Conservation (phyloP, 2,797 vertebrate genomes). For the Rhynchotus rufescens region DNA sequence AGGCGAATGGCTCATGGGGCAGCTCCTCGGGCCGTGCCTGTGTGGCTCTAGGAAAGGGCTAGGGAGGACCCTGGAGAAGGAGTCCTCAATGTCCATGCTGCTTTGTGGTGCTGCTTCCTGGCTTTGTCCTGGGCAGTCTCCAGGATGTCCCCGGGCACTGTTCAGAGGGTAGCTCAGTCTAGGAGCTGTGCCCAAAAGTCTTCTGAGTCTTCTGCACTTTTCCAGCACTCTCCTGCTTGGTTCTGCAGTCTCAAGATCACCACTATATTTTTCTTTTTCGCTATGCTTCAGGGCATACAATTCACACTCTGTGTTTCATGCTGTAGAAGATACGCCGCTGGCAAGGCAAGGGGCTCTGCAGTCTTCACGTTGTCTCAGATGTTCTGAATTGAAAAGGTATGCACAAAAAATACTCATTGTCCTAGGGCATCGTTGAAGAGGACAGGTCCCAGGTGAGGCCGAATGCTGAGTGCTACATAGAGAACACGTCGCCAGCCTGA, state of each 20-base stretch:
- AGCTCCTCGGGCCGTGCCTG: neutral
- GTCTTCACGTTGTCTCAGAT: neutral
- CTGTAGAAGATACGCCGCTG: neutral
- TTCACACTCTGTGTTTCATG: neutral
- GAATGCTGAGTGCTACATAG: no score
- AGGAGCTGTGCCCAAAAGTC: neutral
- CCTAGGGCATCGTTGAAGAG: no score
- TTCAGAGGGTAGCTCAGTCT: neutral
- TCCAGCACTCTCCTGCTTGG: accelerated
- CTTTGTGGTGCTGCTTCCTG: neutral
- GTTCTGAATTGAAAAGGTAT: neutral
- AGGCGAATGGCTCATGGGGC: accelerated
- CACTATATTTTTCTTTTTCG: neutral
- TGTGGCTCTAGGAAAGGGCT: neutral
- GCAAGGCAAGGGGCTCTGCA: neutral
- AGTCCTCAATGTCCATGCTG: neutral
- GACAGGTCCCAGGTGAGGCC: no score
- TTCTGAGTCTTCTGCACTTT: neutral
- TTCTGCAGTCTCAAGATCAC: neutral
- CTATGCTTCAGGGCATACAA: neutral
- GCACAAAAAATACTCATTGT: no score
- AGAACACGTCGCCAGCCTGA: no score
- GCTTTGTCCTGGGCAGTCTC: conserved; percentile 1
- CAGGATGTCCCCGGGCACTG: neutral
- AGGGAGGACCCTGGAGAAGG: neutral